Conservation (phyloP, 2,113 vertebrate genomes). For the Pelmatolapia mariae region DNA sequence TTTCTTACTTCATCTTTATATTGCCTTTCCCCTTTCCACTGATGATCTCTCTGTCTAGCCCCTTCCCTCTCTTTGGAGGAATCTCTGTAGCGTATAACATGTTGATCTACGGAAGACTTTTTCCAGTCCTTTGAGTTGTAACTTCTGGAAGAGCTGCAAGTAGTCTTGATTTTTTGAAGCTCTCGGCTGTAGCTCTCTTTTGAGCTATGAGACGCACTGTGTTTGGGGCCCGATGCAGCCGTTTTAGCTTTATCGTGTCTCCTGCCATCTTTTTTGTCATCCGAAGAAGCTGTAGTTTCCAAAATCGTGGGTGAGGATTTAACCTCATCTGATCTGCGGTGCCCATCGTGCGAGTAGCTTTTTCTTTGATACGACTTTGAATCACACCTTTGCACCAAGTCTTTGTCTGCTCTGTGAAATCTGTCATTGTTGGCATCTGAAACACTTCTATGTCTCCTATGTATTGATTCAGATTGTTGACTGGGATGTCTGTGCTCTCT, state of each 20-base stretch:
- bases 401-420: constrained; percentile 63
- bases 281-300: background rate
- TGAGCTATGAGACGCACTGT: background rate
- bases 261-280: background rate
- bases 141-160: background rate
- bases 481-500: constrained; percentile 25
- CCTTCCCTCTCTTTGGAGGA: constrained; percentile 28
- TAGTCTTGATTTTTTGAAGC: background rate
- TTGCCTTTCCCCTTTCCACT: constrained; percentile 33
- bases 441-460: background rate
- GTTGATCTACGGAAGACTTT: constrained; percentile 6
- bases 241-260: background rate
- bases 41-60: constrained; percentile 32
- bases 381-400: constrained; percentile 66
- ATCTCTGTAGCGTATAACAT: background rate
- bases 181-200: constrained; percentile 6
- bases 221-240: background rate
- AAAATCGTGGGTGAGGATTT: constrained; percentile 22
- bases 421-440: constrained; percentile 16
- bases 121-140: constrained; percentile 31
- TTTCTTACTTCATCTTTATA: constrained; percentile 46
- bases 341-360: constrained; percentile 49
- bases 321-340: constrained; percentile 58
- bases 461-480: constrained; percentile 7
- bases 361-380: constrained; percentile 49